Percentiles rank a stretch among this genome's conserved stretches.
Evolutionary conservation across 1,140 invertebrate species (phyloP).

Genomic region (Drosophila saltans): DNA sequence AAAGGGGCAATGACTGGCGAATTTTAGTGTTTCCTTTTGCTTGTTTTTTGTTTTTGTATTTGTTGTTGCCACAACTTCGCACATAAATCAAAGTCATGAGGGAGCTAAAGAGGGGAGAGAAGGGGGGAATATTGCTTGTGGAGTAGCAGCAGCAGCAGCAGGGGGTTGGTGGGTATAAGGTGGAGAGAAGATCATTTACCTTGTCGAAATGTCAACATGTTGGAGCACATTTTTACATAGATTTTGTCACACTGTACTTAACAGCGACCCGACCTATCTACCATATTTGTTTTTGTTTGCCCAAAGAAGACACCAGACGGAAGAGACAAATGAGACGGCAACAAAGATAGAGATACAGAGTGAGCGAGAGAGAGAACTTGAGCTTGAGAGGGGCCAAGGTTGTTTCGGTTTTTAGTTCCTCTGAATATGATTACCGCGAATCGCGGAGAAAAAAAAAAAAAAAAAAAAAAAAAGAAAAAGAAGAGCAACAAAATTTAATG

Average conservation of each 20-base stretch:
- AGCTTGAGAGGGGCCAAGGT: constrained; percentile 4
- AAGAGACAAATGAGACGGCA: not conserved
- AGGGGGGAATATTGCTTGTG: not conserved
- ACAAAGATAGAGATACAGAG: not conserved
- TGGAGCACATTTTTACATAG: not conserved
- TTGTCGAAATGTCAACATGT: constrained; percentile 3
- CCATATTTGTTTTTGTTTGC: constrained; percentile 13
- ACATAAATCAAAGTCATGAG: constrained; percentile 8
- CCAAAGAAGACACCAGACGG: constrained; percentile 7
- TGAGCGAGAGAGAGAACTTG: not conserved
- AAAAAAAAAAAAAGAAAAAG: too few relatives aligned
- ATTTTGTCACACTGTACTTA: constrained; percentile 10
- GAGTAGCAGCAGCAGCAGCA: not conserved
- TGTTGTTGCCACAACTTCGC: not conserved
- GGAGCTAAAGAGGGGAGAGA: not conserved
- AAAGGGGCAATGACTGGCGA: constrained; percentile 12
- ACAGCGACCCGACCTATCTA: constrained; percentile 10
- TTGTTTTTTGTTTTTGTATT: not conserved
- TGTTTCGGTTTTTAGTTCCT: constrained; percentile 9
- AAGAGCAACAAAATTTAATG: not conserved
- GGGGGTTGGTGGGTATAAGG: not conserved
- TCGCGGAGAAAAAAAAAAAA: not conserved
- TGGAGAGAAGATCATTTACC: constrained; percentile 9
- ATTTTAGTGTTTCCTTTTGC: constrained; percentile 11
- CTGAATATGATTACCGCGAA: constrained; percentile 11